These are phyloP conservation scores for Vireo altiloquus DNA, from an alignment of 2,113 vertebrate genomes.

Conservation along the genomic window DNA sequence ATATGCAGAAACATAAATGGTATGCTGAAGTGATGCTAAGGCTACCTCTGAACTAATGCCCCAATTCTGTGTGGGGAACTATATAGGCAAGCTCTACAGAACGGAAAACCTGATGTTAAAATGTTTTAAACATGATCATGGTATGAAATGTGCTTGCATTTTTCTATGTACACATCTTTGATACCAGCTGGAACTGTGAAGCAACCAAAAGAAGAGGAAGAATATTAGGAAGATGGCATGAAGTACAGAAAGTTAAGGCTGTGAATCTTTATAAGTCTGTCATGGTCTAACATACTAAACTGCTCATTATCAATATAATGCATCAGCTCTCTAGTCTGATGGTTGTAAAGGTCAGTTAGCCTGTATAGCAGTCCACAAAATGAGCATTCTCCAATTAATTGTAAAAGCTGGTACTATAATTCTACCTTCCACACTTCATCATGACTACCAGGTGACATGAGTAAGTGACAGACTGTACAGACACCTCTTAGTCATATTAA, in stretches of 20 bases:
- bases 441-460: background rate
- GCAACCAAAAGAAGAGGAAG: background rate
- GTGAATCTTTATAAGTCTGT: background rate
- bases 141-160: background rate
- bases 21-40: background rate
- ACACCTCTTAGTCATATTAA: conserved; percentile 20
- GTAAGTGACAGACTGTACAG: conserved; percentile 21
- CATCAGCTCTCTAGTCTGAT: background rate
- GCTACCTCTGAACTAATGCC: background rate
- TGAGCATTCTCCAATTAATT: background rate
- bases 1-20: background rate
- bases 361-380: background rate
- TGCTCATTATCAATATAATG: background rate
- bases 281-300: background rate
- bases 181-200: background rate
- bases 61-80: background rate
- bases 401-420: background rate
- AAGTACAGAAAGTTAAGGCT: background rate
- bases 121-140: background rate
- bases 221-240: background rate
- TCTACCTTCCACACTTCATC: background rate
- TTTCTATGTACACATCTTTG: background rate
- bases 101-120: background rate
- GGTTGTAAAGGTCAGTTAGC: conserved; percentile 19
- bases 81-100: background rate